A percentile compares a stretch with the other conserved stretches of the same genome.
Conservation (phyloP, 2,888 invertebrate species). For the Epirrhoe tristata region DNA sequence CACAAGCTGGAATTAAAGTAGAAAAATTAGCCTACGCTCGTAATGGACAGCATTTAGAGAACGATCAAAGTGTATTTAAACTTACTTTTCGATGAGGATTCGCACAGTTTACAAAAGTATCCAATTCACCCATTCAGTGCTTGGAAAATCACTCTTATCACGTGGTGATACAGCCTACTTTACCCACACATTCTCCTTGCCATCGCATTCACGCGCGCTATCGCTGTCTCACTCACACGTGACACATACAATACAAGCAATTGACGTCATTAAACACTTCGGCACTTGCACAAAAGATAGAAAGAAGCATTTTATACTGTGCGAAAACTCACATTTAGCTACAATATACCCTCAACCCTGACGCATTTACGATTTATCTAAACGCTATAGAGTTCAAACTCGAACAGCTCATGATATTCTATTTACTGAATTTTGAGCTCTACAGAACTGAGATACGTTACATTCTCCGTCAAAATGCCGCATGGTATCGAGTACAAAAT, state of each 20-base stretch:
- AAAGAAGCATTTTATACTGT: conserved; percentile 32
- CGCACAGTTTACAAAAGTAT: conserved; percentile 32
- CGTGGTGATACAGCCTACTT: conserved; percentile 23
- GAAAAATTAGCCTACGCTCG: conserved; percentile 66
- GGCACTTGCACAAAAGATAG: conserved; percentile 27
- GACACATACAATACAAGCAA: conserved; percentile 27
- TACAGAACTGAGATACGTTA: conserved; percentile 13
- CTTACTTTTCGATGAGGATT: conserved; percentile 33
- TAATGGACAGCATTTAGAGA: conserved; percentile 65
- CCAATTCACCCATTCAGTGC: conserved; percentile 11
- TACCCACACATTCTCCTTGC: conserved; percentile 28
- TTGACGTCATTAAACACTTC: conserved; percentile 27
- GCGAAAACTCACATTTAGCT: conserved; percentile 39
- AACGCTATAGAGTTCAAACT: conserved; percentile 22
- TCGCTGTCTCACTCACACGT: conserved; percentile 22
- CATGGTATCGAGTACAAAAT: conserved; percentile 36
- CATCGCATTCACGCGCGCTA: conserved; percentile 27
- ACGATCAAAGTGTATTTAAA: conserved; percentile 39
- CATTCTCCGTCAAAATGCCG: conserved; percentile 22
- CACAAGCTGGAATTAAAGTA: conserved; percentile 70
- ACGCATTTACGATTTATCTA: conserved; percentile 25
- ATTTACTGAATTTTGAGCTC: conserved; percentile 7
- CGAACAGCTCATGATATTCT: background rate
- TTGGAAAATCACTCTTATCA: conserved; percentile 17
- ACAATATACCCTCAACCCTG: conserved; percentile 32